Conservation (phyloP, 2,113 vertebrate genomes). For the Gadus macrocephalus region DNA sequence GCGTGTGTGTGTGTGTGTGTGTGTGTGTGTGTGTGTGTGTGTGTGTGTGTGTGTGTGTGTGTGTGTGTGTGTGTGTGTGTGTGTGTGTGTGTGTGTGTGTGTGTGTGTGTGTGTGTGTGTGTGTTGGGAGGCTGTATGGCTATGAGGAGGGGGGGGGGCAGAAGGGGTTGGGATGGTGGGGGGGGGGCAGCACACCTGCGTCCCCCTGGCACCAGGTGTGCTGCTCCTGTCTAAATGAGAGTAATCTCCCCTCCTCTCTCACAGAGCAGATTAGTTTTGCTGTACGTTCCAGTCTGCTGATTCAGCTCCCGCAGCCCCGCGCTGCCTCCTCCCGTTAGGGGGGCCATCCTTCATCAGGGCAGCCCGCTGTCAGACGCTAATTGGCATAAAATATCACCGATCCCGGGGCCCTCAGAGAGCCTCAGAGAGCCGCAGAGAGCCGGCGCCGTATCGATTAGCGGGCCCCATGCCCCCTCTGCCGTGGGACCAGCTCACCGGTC, state of each 20-base stretch:
- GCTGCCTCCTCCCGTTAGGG: constrained; percentile 47
- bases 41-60: too few species aligned
- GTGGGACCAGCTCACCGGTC: constrained; percentile 34
- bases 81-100: constrained; percentile 33
- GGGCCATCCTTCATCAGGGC: constrained; percentile 70
- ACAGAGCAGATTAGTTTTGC: constrained; percentile 71
- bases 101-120: too few species aligned
- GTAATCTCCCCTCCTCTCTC: constrained; percentile 63
- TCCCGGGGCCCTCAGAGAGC: constrained; percentile 61
- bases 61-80: constrained; percentile 33
- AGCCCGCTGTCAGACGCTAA: constrained; percentile 70
- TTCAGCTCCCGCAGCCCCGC: constrained; percentile 66
- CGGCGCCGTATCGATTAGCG: constrained; percentile 56
- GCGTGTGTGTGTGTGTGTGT: constrained; percentile 39
- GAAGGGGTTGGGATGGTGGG: neutral
- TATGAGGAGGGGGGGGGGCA: constrained; percentile 33
- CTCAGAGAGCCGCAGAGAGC: constrained; percentile 51
- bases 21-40: too few species aligned
- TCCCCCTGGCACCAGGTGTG: constrained; percentile 70
- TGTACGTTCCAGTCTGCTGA: constrained; percentile 67
- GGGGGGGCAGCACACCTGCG: constrained; percentile 72
- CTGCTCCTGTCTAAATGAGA: constrained; percentile 68
- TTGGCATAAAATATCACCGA: constrained; percentile 80
- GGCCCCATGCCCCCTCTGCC: constrained; percentile 27
- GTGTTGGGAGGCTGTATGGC: constrained; percentile 29